These are phyloP conservation scores for Grus americana DNA, from an alignment of 2,113 vertebrate species.

Conservation along the genomic window DNA sequence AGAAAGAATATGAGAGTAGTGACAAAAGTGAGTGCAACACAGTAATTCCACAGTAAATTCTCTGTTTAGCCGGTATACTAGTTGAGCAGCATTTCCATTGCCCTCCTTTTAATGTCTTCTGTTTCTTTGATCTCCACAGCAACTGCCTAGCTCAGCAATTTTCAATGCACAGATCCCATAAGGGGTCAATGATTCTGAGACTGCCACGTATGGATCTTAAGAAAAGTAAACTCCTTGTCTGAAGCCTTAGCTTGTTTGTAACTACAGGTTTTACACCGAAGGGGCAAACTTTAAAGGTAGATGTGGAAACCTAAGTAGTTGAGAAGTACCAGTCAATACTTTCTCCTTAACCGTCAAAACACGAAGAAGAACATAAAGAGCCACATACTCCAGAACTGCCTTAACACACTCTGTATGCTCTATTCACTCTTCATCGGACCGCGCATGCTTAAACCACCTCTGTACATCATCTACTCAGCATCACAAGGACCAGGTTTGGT, in stretches of 20 bases:
- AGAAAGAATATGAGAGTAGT: background rate
- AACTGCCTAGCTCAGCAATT: background rate
- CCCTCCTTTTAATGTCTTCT: background rate
- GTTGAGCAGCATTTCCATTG: background rate
- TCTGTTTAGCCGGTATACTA: background rate
- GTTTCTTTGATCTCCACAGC: slow-evolving; percentile 7
- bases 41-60: background rate
- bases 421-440: background rate
- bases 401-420: background rate
- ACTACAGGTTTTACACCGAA: background rate
- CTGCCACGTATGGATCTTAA: background rate
- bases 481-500: background rate
- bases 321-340: background rate
- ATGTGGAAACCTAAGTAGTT: background rate
- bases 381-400: background rate
- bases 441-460: background rate
- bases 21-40: background rate
- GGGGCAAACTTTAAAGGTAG: background rate
- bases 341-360: background rate
- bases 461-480: background rate
- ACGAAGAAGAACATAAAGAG: background rate
- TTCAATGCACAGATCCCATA: background rate
- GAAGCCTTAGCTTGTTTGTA: background rate
- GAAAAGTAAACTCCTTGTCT: background rate
- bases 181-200: background rate